phyloP scores from a whole-genome alignment of 1,140 invertebrate species.

The Diuraphis noxia region DNA sequence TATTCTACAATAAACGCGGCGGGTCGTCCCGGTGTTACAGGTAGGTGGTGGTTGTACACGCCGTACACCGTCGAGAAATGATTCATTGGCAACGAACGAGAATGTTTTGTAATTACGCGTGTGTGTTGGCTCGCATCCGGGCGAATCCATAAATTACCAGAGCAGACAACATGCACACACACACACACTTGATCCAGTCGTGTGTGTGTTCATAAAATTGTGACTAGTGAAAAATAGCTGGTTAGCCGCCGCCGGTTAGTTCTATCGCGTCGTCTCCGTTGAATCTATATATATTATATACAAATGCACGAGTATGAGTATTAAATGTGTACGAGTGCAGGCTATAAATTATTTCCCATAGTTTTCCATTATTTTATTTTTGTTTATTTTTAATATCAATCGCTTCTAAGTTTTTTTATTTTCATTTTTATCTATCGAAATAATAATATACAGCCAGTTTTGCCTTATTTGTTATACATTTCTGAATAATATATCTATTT shows the following conservation, averaged over 20 bases:
- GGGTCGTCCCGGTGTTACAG: not conserved
- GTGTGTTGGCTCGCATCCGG: slow-evolving; percentile 36
- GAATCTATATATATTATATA: not conserved
- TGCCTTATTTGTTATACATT: not conserved
- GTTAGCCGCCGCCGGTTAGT: slow-evolving; percentile 13
- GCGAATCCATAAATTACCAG: slow-evolving; percentile 37
- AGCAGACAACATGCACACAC: not conserved
- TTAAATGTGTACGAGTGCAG: not conserved
- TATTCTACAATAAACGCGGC: slow-evolving; percentile 25
- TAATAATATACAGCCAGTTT: not conserved
- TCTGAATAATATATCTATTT: not conserved
- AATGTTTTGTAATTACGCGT: slow-evolving; percentile 37
- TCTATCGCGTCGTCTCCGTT: not conserved
- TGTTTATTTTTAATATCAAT: not conserved
- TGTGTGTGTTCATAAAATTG: not conserved
- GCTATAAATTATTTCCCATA: not conserved
- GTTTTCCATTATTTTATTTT: slow-evolving; percentile 15
- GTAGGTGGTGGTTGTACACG: not conserved
- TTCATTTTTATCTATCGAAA: not conserved
- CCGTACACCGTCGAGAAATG: not conserved
- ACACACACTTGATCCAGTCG: not conserved
- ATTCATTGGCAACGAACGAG: slow-evolving; percentile 43
- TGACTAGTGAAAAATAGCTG: slow-evolving; percentile 11
- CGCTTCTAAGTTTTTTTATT: not conserved
- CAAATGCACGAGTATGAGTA: not conserved